Base-by-base conservation (phyloP, 2,113 vertebrate species). In the Stegostoma tigrinum region DNA sequence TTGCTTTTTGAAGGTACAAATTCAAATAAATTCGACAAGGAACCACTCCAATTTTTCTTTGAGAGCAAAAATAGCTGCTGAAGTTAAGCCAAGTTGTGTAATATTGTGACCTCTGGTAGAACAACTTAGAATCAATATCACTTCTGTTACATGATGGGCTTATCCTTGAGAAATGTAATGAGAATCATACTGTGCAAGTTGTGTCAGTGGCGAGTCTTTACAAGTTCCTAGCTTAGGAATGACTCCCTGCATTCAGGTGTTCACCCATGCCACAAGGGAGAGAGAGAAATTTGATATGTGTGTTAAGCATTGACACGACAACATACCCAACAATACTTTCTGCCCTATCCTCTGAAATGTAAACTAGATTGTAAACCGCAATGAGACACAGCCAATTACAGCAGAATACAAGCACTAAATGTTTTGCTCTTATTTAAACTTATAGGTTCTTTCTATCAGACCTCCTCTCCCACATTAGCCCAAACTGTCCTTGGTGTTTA, bases 1-100 rank as follows among this genome's bases (percentile, higher is more conserved):
- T 70, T 70, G 93, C 64, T 30, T 94, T 94, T 70, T 70, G 93
- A 94, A 94, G 61, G 93, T 94, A 94, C 93, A 70, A 94, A 94
- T 94, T 94, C 45, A 70, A 94, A 94, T 70, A 70, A 94, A 94
- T 27, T 94, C 67, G 3, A 34, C 38, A 45, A 61, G 93, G 93
- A 68, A 94, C 66, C 5, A 8, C 42, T 94, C 93, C 93, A 45
- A 27, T 48, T 94, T 45, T 64, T 70, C 42, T 70, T 68, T 70
- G 67, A 94, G 67, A 48, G 66, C n/a, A 94, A 70, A 70, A 94
- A 38, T 94, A 94, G 66, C n/a, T 70, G 38, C 93, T 94, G 93
- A 94, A 94, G 12, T 94, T 23, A 38, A 67, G 64, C 90, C 55
- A 89, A 55, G 24, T 27, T 2, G 6, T 67, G 90, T 67, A 94